A percentile compares a stretch with the other conserved stretches of the same genome.
Conservation (phyloP, 2,888 invertebrate species). For the Sphinx pinastri region DNA sequence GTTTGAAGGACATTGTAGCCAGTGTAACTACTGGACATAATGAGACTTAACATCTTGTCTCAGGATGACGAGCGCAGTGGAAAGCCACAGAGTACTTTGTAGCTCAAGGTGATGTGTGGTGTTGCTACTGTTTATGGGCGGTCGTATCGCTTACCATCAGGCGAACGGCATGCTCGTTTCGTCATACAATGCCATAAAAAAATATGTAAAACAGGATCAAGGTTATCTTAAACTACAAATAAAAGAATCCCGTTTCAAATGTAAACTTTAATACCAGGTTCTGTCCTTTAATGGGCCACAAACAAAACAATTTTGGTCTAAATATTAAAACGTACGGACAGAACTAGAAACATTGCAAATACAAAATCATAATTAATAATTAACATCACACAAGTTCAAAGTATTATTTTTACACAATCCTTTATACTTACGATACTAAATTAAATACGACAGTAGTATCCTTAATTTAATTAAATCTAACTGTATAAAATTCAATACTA, state of each 20-base stretch:
- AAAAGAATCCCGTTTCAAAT: constrained; percentile 43
- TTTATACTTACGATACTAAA: constrained; percentile 29
- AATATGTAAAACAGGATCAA: not conserved
- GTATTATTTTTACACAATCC: constrained; percentile 32
- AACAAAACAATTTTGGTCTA: constrained; percentile 27
- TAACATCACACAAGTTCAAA: constrained; percentile 58
- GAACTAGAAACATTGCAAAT: constrained; percentile 39
- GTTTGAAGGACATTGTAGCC: too few relatives aligned
- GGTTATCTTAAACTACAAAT: constrained; percentile 25
- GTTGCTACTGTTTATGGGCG: too few relatives aligned
- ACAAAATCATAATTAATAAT: constrained; percentile 45
- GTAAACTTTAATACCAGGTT: constrained; percentile 66
- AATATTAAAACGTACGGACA: constrained; percentile 26
- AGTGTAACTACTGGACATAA: too few relatives aligned
- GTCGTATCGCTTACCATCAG: too few relatives aligned
- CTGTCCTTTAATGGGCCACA: constrained; percentile 48
- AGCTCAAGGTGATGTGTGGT: too few relatives aligned
- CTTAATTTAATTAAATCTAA: constrained; percentile 35
- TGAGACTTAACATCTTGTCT: too few relatives aligned
- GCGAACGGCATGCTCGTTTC: too few relatives aligned
- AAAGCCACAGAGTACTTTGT: too few relatives aligned
- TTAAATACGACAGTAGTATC: constrained; percentile 32
- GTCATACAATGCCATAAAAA: too few relatives aligned
- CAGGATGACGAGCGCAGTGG: too few relatives aligned
- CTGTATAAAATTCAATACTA: constrained; percentile 70